Evolutionary conservation across 2,888 invertebrate species (phyloP).

Genomic region (Xanthia icteritia): DNA sequence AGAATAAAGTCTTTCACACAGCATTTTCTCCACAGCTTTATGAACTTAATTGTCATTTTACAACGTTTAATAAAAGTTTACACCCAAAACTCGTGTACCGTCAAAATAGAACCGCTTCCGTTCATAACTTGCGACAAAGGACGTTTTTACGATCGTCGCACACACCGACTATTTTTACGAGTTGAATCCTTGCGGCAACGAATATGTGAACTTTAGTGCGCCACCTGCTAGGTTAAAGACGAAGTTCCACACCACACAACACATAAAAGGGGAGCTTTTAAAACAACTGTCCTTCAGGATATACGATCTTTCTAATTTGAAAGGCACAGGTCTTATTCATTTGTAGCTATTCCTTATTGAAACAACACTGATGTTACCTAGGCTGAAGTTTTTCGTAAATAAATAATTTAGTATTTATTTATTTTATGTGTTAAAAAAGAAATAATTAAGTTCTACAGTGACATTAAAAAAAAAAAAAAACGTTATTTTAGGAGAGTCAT

Average conservation of each 20-base stretch:
- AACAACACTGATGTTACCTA: too few species aligned
- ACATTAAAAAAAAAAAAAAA: too few species aligned
- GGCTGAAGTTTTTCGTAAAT: too few species aligned
- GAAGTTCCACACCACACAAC: background rate
- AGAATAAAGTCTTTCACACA: background rate
- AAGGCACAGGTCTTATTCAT: too few species aligned
- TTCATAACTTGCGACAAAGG: conserved; percentile 27
- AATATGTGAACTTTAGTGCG: conserved; percentile 43
- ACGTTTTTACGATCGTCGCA: conserved; percentile 56
- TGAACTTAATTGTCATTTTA: conserved; percentile 13
- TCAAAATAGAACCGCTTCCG: conserved; percentile 26
- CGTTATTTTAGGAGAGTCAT: too few species aligned
- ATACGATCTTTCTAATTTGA: too few species aligned
- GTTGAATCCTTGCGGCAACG: conserved; percentile 54
- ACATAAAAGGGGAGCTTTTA: too few species aligned
- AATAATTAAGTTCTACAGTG: too few species aligned
- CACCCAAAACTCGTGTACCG: background rate
- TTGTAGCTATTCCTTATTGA: too few species aligned
- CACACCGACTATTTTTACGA: conserved; percentile 70
- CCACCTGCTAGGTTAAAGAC: background rate
- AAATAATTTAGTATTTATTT: too few species aligned
- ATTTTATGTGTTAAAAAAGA: too few species aligned
- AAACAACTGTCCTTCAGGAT: background rate
- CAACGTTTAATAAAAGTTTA: conserved; percentile 36
- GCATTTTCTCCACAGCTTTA: conserved; percentile 2